phyloP scores from a whole-genome alignment of 1,140 invertebrate species.

The Papilio helenus region DNA sequence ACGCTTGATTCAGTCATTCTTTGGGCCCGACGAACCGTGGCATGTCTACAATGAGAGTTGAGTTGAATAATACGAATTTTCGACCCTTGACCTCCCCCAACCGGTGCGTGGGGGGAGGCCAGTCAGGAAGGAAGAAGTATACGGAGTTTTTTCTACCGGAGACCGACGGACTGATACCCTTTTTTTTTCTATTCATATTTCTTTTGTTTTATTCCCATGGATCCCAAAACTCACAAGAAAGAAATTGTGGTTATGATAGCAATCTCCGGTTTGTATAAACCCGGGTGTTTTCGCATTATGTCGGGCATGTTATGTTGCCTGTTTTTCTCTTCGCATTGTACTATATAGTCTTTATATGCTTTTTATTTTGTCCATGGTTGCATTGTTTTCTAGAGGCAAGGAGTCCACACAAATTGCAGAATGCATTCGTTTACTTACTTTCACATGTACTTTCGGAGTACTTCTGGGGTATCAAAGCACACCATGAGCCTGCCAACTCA shows the following conservation, averaged over 20 bases:
- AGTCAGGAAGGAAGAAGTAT: conserved; percentile 3
- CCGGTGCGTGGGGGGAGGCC: not conserved
- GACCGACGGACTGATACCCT: no score
- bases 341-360: not conserved
- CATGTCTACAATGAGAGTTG: conserved; percentile 4
- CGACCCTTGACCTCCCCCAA: conserved; percentile 1
- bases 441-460: conserved; percentile 4
- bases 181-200: no score
- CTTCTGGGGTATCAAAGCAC: conserved; percentile 3
- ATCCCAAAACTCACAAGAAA: no score
- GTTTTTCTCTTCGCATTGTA: conserved; percentile 4
- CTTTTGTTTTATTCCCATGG: no score
- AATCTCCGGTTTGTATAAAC: no score
- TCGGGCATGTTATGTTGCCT: no score
- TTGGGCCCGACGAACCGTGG: not conserved
- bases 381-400: conserved; percentile 1
- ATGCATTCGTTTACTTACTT: conserved; percentile 4
- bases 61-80: not conserved
- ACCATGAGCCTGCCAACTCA: not conserved
- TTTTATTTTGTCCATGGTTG: conserved; percentile 4
- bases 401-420: conserved; percentile 1
- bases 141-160: no score
- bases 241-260: no score
- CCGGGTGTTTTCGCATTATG: no score
- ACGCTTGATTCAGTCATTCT: conserved; percentile 4